Base-by-base conservation (phyloP, 2,113 vertebrate species). In the Thomomys bottae region DNA sequence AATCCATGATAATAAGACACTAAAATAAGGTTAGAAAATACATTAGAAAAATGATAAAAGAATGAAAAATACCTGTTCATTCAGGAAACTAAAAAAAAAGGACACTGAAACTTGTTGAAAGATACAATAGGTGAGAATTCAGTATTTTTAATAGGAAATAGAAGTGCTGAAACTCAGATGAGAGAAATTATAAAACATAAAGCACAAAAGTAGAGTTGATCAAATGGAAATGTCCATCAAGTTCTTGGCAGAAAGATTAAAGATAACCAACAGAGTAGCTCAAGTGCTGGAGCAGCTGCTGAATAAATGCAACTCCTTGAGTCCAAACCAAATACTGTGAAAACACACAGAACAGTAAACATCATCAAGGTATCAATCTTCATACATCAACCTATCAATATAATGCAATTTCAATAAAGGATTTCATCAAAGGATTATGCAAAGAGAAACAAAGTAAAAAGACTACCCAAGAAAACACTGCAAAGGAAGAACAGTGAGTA, bases 1-100 rank as follows among this genome's bases (percentile, higher is more conserved):
- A 42, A 28, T n/a, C 66, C 24, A 28, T 66, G 88, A 89, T 40
- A 71, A 42, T 66, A 84, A 80, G 26, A 76, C 26, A 57, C 17
- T 26, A 38, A 87, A 89, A 85, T 71, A 10, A 85, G 11, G 18
- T 76, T 61, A 88, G 64, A 90, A 84, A 54, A 38, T 59, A 20
- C 38, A 57, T 90, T 38, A 83, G 45, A 84, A 88, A 90, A 70
- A 78, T 78, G 61, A 36, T 20, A 82, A 90, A 84, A 36, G 23
- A 36, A 79, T 71, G 28, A 30, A 30, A 76, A 80, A 54, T 17
- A 15, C 45, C 14, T 67, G 88, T 92, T 80, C 28, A 82, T 75
- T 82, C 49, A 59, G 34, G 64, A 85, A 90, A 87, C 18, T 63
- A 36, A 85, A 80, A 36, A 85, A 80, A 93, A 76, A 26, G 79